Percentiles rank a stretch among this genome's conserved stretches.
Evolutionary conservation across 2,797 vertebrate genomes (phyloP).

Genomic region (Periparus ater): DNA sequence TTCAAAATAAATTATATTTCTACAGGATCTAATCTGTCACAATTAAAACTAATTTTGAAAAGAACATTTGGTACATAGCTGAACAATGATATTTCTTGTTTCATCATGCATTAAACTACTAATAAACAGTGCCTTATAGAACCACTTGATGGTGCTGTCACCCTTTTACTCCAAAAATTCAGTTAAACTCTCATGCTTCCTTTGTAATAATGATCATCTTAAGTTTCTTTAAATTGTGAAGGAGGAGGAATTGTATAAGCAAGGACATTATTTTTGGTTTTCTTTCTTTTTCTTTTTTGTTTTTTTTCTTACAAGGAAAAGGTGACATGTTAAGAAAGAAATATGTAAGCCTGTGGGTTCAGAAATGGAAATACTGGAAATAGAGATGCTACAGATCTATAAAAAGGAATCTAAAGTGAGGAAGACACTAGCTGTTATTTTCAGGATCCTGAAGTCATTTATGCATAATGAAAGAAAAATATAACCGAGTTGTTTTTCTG

Average conservation of each 20-base stretch:
- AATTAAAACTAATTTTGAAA: background rate
- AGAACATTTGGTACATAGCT: background rate
- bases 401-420: background rate
- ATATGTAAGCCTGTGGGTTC: background rate
- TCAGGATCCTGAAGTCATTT: background rate
- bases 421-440: background rate
- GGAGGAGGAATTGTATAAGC: background rate
- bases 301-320: background rate
- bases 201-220: background rate
- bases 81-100: background rate
- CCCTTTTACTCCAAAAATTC: constrained; percentile 7
- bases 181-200: background rate
- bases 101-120: background rate
- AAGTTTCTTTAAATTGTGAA: background rate
- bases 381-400: background rate
- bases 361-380: background rate
- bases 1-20: background rate
- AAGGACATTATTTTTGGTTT: background rate
- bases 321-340: background rate
- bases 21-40: background rate
- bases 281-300: background rate
- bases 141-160: constrained; percentile 60
- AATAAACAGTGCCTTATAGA: background rate
- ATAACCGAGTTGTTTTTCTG: background rate
- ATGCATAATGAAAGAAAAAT: background rate